Evolutionary conservation across 2,888 invertebrate genomes (phyloP).

Genomic region (Ferrisia virgata): DNA sequence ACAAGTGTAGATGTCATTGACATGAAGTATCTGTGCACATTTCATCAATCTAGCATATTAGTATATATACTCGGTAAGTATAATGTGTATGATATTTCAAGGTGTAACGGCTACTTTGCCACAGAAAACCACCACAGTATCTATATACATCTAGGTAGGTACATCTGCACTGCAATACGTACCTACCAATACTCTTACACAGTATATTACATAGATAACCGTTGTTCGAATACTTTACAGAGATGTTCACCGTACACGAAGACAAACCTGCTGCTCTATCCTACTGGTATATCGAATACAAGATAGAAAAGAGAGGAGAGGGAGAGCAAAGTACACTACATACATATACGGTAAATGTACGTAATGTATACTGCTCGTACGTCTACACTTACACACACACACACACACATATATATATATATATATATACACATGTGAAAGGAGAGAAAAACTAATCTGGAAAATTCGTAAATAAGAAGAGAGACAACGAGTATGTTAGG

Average conservation of each 20-base stretch:
- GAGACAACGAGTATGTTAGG: background rate
- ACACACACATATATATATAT: too few species aligned
- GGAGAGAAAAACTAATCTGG: background rate
- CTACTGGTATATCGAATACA: too few species aligned
- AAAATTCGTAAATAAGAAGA: background rate
- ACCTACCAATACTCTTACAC: too few species aligned
- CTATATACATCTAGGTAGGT: background rate
- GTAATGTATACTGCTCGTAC: too few species aligned
- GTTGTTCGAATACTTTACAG: background rate
- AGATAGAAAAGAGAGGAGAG: background rate
- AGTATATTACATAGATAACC: background rate
- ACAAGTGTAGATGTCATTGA: background rate
- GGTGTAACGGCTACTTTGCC: background rate
- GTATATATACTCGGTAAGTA: too few species aligned
- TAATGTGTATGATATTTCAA: too few species aligned
- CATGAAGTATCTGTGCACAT: background rate
- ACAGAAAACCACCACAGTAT: background rate
- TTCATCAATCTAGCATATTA: background rate
- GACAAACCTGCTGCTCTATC: too few species aligned
- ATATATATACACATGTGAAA: background rate
- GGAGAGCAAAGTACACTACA: background rate
- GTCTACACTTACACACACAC: too few species aligned
- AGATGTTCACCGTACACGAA: background rate
- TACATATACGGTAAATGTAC: background rate
- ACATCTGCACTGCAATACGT: background rate